Evolutionary conservation across 2,113 vertebrate genomes (phyloP).

Genomic region (Leptobrachium leishanense): DNA sequence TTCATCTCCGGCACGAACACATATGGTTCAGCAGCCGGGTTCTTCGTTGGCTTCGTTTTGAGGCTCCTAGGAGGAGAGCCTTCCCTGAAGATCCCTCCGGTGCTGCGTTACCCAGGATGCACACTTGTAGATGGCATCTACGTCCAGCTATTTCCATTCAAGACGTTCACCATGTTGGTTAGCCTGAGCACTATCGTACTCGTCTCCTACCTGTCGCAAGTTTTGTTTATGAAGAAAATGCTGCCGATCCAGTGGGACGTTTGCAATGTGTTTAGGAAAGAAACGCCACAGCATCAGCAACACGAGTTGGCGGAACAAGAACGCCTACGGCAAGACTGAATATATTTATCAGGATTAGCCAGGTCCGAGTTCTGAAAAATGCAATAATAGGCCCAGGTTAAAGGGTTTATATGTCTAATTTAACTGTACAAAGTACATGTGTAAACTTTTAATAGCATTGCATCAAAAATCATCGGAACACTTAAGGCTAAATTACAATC

Average conservation of each 20-base stretch:
- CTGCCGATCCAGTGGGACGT: not conserved
- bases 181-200: slow-evolving; percentile 54
- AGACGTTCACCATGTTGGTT: slow-evolving; percentile 63
- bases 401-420: not conserved
- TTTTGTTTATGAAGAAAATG: slow-evolving; percentile 52
- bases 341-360: not conserved
- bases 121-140: slow-evolving; percentile 53
- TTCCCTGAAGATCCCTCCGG: slow-evolving; percentile 58
- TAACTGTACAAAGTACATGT: not conserved
- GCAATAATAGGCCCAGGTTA: slow-evolving; percentile 17
- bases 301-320: slow-evolving; percentile 25
- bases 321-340: slow-evolving; percentile 15
- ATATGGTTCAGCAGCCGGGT: slow-evolving; percentile 69
- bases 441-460: not conserved
- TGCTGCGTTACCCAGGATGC: slow-evolving; percentile 68
- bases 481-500: too few relatives aligned
- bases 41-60: slow-evolving; percentile 64
- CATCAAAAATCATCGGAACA: too few relatives aligned
- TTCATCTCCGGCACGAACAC: slow-evolving; percentile 69
- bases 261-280: slow-evolving; percentile 5
- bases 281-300: not conserved
- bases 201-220: slow-evolving; percentile 54
- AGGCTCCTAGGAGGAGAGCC: slow-evolving; percentile 72
- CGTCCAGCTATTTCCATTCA: slow-evolving; percentile 61
- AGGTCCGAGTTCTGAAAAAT: slow-evolving; percentile 19